phyloP scores from a whole-genome alignment of 2,113 vertebrate species.

The Todiramphus saurophagus region DNA sequence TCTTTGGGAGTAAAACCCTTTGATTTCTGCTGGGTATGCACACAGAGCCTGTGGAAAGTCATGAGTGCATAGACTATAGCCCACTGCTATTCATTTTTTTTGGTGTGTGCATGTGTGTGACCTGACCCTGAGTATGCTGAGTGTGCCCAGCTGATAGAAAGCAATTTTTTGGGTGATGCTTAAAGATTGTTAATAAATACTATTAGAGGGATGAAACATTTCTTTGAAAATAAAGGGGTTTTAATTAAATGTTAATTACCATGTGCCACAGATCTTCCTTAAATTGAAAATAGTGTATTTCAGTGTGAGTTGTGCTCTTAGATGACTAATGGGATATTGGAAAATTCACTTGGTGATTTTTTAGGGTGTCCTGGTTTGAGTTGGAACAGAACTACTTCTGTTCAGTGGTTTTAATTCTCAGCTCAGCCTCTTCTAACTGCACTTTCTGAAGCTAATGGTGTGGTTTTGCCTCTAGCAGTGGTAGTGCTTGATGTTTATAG shows the following conservation, averaged over 20 bases:
- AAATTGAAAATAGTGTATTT: constrained; percentile 6
- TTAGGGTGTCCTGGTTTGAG: neutral
- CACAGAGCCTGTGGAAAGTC: neutral
- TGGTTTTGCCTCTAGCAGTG: too few relatives aligned
- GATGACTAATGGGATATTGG: constrained; percentile 2
- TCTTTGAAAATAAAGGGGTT: neutral
- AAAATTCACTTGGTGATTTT: constrained; percentile 18
- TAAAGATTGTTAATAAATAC: neutral
- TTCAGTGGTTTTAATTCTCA: too few relatives aligned
- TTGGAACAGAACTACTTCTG: too few relatives aligned
- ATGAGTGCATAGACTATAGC: neutral
- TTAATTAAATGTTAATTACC: neutral
- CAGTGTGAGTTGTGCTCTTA: neutral
- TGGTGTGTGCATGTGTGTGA: accelerated
- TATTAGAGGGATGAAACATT: neutral
- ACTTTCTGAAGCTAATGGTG: too few relatives aligned
- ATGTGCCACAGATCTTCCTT: neutral
- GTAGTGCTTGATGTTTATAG: too few relatives aligned
- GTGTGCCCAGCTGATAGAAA: neutral
- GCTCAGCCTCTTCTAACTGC: too few relatives aligned
- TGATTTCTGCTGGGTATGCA: neutral
- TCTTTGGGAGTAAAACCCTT: neutral
- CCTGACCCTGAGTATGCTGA: neutral
- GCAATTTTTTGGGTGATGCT: neutral
- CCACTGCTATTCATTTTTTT: neutral